A percentile compares a stretch with the other conserved stretches of the same genome.
phyloP scores from a whole-genome alignment of 2,888 invertebrate species.

The Drosophila parthenogenetica region DNA sequence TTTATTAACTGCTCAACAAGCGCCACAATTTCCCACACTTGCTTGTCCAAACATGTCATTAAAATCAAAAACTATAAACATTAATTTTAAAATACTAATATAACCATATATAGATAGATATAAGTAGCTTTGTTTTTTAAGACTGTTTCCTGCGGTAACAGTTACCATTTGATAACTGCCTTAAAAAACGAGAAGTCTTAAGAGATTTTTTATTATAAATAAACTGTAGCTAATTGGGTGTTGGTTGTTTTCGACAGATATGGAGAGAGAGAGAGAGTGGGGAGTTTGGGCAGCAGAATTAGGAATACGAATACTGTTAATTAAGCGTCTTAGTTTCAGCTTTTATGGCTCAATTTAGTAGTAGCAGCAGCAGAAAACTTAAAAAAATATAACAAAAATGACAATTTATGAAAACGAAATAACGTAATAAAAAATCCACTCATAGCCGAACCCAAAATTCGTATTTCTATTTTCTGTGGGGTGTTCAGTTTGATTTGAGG shows the following conservation, averaged over 20 bases:
- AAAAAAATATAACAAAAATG: slow-evolving; percentile 63
- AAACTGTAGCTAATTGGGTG: slow-evolving; percentile 74
- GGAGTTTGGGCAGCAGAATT: slow-evolving; percentile 1
- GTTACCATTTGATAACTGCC: slow-evolving; percentile 70
- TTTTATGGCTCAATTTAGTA: slow-evolving; percentile 73
- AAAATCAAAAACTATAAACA: slow-evolving; percentile 42
- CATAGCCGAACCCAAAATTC: slow-evolving; percentile 32
- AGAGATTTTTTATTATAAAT: slow-evolving; percentile 62
- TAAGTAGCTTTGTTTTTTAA: slow-evolving; percentile 22
- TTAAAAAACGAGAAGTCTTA: slow-evolving; percentile 60
- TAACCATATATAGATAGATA: slow-evolving; percentile 38
- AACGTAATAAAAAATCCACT: slow-evolving; percentile 57
- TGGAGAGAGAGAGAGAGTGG: slow-evolving; percentile 10
- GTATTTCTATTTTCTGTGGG: slow-evolving; percentile 22
- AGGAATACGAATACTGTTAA: slow-evolving; percentile 66
- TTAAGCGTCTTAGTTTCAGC: slow-evolving; percentile 65
- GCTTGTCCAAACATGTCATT: slow-evolving; percentile 61
- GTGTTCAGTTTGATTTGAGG: slow-evolving; percentile 19
- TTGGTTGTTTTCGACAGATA: slow-evolving; percentile 45
- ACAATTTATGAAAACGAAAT: slow-evolving; percentile 71
- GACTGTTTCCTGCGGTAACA: slow-evolving; percentile 55
- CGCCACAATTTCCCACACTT: slow-evolving; percentile 71
- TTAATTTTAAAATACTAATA: slow-evolving; percentile 51
- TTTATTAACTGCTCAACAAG: slow-evolving; percentile 64
- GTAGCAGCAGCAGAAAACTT: slow-evolving; percentile 44